phyloP scores from a whole-genome alignment of 1,140 invertebrate species.

The Diplogasteroides magnus region DNA sequence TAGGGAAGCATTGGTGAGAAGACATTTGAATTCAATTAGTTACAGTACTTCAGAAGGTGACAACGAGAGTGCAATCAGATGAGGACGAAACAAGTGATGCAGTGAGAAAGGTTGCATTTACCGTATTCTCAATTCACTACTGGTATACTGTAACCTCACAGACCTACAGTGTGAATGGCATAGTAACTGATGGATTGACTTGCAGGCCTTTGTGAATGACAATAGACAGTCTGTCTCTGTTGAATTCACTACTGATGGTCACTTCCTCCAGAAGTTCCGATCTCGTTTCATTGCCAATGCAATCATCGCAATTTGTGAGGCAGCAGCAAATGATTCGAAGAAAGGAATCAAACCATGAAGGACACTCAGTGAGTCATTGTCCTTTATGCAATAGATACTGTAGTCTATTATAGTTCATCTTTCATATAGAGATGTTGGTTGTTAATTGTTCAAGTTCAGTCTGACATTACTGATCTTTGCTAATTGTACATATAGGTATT shows the following conservation, averaged over 20 bases:
- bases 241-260: constrained; percentile 22
- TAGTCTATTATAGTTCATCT: too few relatives aligned
- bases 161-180: too few relatives aligned
- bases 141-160: too few relatives aligned
- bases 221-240: constrained; percentile 12
- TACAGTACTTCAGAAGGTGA: constrained; percentile 9
- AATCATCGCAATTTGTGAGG: constrained; percentile 13
- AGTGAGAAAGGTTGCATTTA: constrained; percentile 7
- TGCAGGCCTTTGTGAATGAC: neutral
- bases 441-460: too few relatives aligned
- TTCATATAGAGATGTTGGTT: too few relatives aligned
- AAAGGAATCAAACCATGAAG: neutral
- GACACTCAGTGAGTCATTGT: too few relatives aligned
- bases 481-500: too few relatives aligned
- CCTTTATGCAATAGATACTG: too few relatives aligned
- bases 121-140: too few relatives aligned
- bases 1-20: constrained; percentile 4
- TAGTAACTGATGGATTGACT: too few relatives aligned
- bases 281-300: constrained; percentile 20
- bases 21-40: constrained; percentile 13
- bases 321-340: neutral
- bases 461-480: too few relatives aligned
- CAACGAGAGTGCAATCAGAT: neutral
- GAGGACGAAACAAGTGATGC: neutral
- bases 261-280: constrained; percentile 31